Evolutionary conservation across 2,888 invertebrate genomes (phyloP).

Genomic region (Ametastegia equiseti): DNA sequence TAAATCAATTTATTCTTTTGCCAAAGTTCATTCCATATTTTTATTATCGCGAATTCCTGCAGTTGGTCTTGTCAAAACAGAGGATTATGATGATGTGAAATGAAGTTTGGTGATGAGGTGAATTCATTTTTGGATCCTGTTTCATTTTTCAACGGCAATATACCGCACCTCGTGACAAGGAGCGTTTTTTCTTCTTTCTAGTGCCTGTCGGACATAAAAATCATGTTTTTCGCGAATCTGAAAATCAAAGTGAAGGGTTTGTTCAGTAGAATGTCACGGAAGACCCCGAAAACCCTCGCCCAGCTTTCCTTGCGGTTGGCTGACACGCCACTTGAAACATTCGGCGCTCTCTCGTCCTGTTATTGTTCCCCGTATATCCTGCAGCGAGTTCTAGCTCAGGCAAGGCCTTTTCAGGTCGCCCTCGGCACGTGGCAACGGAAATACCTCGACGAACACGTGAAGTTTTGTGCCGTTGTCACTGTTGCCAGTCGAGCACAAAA

Average conservation of each 20-base stretch:
- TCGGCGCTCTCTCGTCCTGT: conserved; percentile 21
- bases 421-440: conserved; percentile 19
- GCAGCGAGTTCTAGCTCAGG: background rate
- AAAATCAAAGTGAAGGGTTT: conserved; percentile 28
- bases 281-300: background rate
- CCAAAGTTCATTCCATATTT: too few species aligned
- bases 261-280: conserved; percentile 25
- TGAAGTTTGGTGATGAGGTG: too few species aligned
- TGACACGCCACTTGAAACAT: conserved; percentile 41
- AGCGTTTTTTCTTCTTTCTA: background rate
- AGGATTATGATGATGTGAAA: too few species aligned
- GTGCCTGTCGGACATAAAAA: background rate
- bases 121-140: too few species aligned
- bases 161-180: too few species aligned
- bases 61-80: too few species aligned
- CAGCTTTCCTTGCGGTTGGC: conserved; percentile 28
- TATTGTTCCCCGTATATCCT: conserved; percentile 29
- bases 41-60: too few species aligned
- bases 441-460: background rate
- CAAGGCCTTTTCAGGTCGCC: conserved; percentile 17
- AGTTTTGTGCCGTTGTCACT: conserved; percentile 1
- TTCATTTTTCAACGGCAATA: too few species aligned
- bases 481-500: conserved; percentile 3
- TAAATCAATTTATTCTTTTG: too few species aligned
- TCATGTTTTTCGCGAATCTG: background rate